phyloP scores from a whole-genome alignment of 2,797 vertebrate species.

The Coracias cyanogaster region DNA sequence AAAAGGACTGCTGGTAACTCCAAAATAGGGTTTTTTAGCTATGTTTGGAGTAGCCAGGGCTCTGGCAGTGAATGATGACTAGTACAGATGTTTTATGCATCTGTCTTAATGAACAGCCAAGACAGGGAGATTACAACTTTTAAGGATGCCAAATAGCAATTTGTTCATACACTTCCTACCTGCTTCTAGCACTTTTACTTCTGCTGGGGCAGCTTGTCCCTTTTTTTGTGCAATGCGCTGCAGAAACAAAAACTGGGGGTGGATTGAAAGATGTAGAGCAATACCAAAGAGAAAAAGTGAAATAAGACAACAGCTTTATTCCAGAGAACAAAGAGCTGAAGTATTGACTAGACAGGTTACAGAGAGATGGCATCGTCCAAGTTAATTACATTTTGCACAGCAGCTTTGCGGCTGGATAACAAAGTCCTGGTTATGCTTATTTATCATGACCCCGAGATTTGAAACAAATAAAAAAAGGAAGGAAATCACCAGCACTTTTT shows the following conservation, averaged over 20 bases:
- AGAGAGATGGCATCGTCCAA: neutral
- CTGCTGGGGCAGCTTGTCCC: neutral
- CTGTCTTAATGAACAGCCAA: constrained; percentile 14
- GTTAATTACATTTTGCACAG: constrained; percentile 31
- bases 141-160: constrained; percentile 9
- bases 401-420: neutral
- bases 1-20: neutral
- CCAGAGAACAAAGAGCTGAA: neutral
- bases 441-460: neutral
- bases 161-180: neutral
- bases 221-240: neutral
- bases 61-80: constrained; percentile 9
- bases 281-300: neutral
- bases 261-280: constrained; percentile 6
- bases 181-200: neutral
- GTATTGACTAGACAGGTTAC: neutral
- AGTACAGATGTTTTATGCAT: constrained; percentile 38
- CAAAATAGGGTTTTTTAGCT: neutral
- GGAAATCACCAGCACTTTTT: neutral
- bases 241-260: neutral
- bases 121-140: constrained; percentile 16
- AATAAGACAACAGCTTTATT: neutral
- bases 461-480: constrained; percentile 21
- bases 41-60: neutral
- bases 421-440: constrained; percentile 5